These are phyloP conservation scores for Plotosus lineatus DNA, from an alignment of 2,113 vertebrate species.

Conservation along the genomic window DNA sequence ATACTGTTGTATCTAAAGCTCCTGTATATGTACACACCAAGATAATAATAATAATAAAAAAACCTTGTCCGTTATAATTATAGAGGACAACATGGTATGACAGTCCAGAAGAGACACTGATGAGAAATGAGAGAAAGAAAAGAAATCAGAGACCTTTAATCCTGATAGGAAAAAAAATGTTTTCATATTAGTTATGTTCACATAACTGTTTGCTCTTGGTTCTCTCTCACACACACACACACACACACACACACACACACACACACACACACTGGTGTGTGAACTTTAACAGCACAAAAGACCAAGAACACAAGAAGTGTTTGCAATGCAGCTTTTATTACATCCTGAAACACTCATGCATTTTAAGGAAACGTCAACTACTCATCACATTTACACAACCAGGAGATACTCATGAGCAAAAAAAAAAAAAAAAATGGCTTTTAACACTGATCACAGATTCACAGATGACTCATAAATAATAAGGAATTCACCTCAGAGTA, in stretches of 20 bases:
- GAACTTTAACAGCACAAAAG: background rate
- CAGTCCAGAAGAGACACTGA: background rate
- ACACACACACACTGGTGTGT: background rate
- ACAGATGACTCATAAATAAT: constrained; percentile 18
- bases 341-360: constrained; percentile 29
- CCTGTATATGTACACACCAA: background rate
- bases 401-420: background rate
- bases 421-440: no score
- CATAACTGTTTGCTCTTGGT: background rate
- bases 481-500: background rate
- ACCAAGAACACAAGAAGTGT: background rate
- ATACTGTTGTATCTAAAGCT: no score
- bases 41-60: background rate
- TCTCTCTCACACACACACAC: background rate
- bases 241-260: background rate
- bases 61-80: background rate
- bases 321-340: constrained; percentile 32
- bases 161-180: background rate
- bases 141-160: background rate
- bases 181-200: background rate
- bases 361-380: constrained; percentile 24
- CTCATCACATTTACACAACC: background rate
- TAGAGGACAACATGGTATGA: background rate
- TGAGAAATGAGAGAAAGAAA: background rate
- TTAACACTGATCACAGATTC: constrained; percentile 15